Evolutionary conservation across 2,797 vertebrate species (phyloP).

Genomic region (Selene dorsalis): DNA sequence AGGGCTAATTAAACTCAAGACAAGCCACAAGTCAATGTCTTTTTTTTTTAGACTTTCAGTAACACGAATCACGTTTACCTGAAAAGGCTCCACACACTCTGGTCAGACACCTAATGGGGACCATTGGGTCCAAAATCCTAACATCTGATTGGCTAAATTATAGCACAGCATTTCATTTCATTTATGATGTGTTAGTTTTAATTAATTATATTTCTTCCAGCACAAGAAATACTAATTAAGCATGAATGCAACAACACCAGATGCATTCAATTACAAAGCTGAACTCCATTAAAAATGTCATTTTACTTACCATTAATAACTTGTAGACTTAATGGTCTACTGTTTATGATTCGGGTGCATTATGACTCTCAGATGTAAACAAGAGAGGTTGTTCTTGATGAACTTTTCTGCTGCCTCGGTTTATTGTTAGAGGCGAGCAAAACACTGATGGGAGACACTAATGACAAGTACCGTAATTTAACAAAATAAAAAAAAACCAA

Average conservation of each 20-base stretch:
- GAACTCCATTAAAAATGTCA: slow-evolving; percentile 57
- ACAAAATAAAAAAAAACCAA: not conserved
- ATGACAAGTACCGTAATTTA: not conserved
- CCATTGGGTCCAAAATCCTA: slow-evolving; percentile 12
- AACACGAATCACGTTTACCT: slow-evolving; percentile 16
- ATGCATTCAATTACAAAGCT: slow-evolving; percentile 45
- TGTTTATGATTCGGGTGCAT: slow-evolving; percentile 41
- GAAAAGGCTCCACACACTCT: not conserved
- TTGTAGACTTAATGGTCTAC: slow-evolving; percentile 39
- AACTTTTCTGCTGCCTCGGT: slow-evolving; percentile 45
- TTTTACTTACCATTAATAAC: slow-evolving; percentile 53
- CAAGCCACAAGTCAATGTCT: not conserved
- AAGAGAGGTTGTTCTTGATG: slow-evolving; percentile 28
- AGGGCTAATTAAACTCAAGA: not conserved
- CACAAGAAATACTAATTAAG: slow-evolving; percentile 53
- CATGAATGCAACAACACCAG: slow-evolving; percentile 51
- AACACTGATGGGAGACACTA: not conserved
- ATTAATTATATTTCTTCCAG: slow-evolving; percentile 52
- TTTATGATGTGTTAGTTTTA: slow-evolving; percentile 32
- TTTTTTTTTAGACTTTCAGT: not conserved
- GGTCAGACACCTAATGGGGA: slow-evolving; percentile 5
- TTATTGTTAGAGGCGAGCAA: not conserved
- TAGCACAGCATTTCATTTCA: slow-evolving; percentile 25
- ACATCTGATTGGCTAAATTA: slow-evolving; percentile 33
- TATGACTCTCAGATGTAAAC: slow-evolving; percentile 47